Evolutionary conservation across 2,113 vertebrate species (phyloP).

Genomic region (Bungarus multicinctus): DNA sequence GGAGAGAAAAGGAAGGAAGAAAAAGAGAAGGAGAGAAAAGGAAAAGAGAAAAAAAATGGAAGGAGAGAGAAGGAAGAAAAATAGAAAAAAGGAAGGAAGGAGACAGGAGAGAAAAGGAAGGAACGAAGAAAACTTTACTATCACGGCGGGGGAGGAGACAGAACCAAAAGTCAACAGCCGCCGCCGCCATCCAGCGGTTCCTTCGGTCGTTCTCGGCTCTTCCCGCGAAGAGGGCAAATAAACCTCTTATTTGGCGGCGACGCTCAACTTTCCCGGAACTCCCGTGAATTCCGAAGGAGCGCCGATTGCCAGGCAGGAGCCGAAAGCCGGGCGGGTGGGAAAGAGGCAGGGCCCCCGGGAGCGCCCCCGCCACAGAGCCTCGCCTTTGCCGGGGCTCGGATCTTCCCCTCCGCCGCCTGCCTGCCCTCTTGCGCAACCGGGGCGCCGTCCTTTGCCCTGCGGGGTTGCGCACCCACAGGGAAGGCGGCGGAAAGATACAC

Average conservation of each 20-base stretch:
- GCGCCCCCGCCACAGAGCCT: not conserved
- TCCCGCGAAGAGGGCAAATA: not conserved
- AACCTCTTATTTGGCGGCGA: not conserved
- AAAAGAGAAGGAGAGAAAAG: no score
- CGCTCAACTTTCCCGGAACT: not conserved
- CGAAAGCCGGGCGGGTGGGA: not conserved
- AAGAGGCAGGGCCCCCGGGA: not conserved
- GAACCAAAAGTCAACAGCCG: not conserved
- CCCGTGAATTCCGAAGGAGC: not conserved
- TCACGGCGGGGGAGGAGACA: not conserved
- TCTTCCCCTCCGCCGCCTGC: not conserved
- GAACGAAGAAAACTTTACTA: not conserved
- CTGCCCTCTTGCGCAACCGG: not conserved
- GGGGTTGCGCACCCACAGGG: not conserved
- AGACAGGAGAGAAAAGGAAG: no score
- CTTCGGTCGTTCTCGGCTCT: not conserved
- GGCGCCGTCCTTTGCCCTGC: not conserved
- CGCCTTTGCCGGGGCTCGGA: not conserved
- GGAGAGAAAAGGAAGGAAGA: no score
- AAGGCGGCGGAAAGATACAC: not conserved
- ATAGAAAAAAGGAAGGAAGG: no score
- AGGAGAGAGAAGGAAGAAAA: no score
- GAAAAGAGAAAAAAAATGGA: accelerated
- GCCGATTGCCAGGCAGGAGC: not conserved
- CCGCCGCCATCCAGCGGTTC: not conserved